Conservation (phyloP, 1,140 invertebrate species). For the Mamestra configurata region DNA sequence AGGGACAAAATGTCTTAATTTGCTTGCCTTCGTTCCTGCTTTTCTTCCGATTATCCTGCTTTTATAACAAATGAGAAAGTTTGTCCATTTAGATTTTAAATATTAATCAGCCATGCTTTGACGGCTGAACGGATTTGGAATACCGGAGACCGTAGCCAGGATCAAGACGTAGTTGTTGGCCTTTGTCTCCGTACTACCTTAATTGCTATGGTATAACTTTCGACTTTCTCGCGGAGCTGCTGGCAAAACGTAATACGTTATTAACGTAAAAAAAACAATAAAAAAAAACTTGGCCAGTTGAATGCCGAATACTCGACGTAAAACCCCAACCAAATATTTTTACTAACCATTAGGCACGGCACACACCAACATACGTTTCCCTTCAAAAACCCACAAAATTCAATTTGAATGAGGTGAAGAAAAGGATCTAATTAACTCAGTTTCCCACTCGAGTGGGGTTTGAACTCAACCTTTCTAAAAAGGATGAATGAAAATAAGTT, state of each 20-base stretch:
- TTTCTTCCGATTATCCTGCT: too few species aligned
- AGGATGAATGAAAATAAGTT: conserved; percentile 10
- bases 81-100: too few species aligned
- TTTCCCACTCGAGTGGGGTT: conserved; percentile 10
- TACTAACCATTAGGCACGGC: neutral
- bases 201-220: too few species aligned
- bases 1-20: too few species aligned
- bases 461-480: conserved; percentile 8
- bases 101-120: too few species aligned
- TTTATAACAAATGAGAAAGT: too few species aligned
- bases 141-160: too few species aligned
- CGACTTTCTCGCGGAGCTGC: too few species aligned
- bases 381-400: conserved; percentile 16
- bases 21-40: too few species aligned
- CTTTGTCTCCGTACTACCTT: too few species aligned
- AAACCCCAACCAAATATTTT: neutral
- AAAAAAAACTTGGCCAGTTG: neutral
- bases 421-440: conserved; percentile 11
- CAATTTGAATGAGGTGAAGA: conserved; percentile 23
- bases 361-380: neutral
- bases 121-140: too few species aligned
- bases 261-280: neutral
- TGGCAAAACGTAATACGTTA: neutral
- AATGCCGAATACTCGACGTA: neutral
- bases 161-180: too few species aligned